Evolutionary conservation across 2,888 invertebrate species (phyloP), one percentile per base, ranked within the genome.

Genomic region (Neoaliturus tenellus): DNA sequence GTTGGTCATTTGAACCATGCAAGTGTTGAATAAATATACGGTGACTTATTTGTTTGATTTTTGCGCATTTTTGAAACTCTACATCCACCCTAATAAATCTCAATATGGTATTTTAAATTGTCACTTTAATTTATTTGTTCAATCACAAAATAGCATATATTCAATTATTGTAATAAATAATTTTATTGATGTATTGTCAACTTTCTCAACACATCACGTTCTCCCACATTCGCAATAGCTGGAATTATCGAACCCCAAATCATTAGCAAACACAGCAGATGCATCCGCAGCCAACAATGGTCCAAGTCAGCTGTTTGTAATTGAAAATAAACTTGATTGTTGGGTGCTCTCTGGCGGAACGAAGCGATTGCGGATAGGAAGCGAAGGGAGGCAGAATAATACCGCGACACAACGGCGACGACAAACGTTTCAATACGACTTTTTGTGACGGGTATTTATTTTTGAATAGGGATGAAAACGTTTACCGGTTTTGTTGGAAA

Each of bases 301-400:
- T 39, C 39, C 71, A 62, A 71, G 71, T 71, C 71, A 39, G 71
- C 71, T 71, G 71, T 71, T 41, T 71, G 71, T 71, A 71, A 71
- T 71, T 71, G 71, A 71, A 71, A 71, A 71, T 71, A 71, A 71
- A 71, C 71, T 39, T 39, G 39, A 71, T 71, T 71, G 41, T 41
- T 14, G 39, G 39, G n/a, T 20, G 8, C 39, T 39, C 8, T 23
- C 35, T 6, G 25, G 20, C 14, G 71, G 39, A 39, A 39, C 39
- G 71, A 31, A 41, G 35, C 71, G 39, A 71, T 71, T 71, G 71
- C 20, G 71, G 39, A 39, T 4, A 71, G n/a, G 41, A 71, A 71
- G 71, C 39, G 71, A 39, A 71, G 71, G 71, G 71, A 39, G 39
- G 71, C 35, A 39, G 71, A 6, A 71, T 62, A 62, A 51, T 51